A percentile compares a stretch with the other conserved stretches of the same genome.
phyloP scores from a whole-genome alignment of 2,888 invertebrate genomes.

The Dione juno region DNA sequence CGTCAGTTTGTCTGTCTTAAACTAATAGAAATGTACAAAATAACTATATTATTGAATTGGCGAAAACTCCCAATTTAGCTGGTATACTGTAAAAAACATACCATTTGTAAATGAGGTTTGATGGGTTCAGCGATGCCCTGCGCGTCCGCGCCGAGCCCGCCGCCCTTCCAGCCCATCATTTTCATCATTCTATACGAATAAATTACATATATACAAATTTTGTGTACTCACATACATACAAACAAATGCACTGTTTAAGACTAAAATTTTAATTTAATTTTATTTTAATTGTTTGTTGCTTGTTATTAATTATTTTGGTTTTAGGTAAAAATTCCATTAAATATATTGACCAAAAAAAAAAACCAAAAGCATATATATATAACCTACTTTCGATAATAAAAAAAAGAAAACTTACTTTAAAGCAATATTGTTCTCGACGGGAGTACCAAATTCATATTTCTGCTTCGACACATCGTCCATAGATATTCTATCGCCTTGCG shows the following conservation, averaged over 20 bases:
- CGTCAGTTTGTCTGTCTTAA: too few species aligned
- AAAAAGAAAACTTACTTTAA: slow-evolving; percentile 1
- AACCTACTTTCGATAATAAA: too few species aligned
- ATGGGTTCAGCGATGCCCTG: slow-evolving; percentile 88
- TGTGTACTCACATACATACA: too few species aligned
- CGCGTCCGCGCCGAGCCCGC: slow-evolving; percentile 86
- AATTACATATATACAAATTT: not conserved
- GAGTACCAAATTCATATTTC: slow-evolving; percentile 60
- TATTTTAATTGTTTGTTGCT: too few species aligned
- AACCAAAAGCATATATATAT: too few species aligned
- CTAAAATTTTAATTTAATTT: too few species aligned
- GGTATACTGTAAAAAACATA: slow-evolving; percentile 41
- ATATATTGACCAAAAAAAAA: too few species aligned
- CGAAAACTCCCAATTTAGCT: too few species aligned
- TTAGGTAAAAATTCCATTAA: too few species aligned
- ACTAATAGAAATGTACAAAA: not conserved
- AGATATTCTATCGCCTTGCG: slow-evolving; percentile 64
- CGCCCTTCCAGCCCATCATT: slow-evolving; percentile 90
- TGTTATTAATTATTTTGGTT: too few species aligned
- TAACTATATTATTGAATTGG: not conserved
- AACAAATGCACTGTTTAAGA: too few species aligned
- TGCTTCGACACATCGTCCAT: slow-evolving; percentile 57
- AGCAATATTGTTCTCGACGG: slow-evolving; percentile 55
- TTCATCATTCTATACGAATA: slow-evolving; percentile 83
- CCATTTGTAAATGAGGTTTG: slow-evolving; percentile 75